Percentiles rank a stretch among this genome's conserved stretches.
These are phyloP conservation scores for Gordius sp. DNA, from an alignment of 2,888 invertebrate species.

Conservation along the genomic window DNA sequence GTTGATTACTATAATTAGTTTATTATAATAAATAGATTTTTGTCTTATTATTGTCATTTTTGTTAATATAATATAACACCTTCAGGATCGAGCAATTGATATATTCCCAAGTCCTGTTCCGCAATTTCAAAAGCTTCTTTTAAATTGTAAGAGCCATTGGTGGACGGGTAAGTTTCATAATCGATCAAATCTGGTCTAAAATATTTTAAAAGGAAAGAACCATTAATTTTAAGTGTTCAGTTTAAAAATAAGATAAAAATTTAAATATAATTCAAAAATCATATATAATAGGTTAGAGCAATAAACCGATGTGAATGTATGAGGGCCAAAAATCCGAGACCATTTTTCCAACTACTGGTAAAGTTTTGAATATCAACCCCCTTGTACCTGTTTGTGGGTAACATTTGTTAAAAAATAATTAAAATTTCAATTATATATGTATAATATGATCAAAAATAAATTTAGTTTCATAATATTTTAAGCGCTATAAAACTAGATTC, in stretches of 20 bases:
- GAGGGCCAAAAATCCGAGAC: neutral
- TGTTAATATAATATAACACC: no score
- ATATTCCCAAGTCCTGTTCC: neutral
- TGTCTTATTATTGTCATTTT: no score
- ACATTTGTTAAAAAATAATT: neutral
- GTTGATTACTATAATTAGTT: no score
- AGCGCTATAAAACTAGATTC: no score
- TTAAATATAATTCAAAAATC: constrained; percentile 1
- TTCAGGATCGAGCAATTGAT: neutral
- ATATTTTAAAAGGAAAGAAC: neutral
- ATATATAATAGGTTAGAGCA: neutral
- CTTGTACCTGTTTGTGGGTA: neutral
- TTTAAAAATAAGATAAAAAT: neutral
- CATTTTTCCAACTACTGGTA: neutral
- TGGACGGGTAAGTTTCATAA: neutral
- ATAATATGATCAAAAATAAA: no score
- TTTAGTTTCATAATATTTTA: no score
- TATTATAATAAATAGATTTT: no score
- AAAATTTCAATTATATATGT: neutral
- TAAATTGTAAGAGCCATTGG: neutral
- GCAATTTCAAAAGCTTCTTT: constrained; percentile 8
- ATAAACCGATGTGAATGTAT: constrained; percentile 1
- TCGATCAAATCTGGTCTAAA: constrained; percentile 1
- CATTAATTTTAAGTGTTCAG: neutral
- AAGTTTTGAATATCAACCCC: neutral